Evolutionary conservation across 2,113 vertebrate genomes (phyloP), one percentile per base, ranked within the genome.

Genomic region (Epinephelus lanceolatus): DNA sequence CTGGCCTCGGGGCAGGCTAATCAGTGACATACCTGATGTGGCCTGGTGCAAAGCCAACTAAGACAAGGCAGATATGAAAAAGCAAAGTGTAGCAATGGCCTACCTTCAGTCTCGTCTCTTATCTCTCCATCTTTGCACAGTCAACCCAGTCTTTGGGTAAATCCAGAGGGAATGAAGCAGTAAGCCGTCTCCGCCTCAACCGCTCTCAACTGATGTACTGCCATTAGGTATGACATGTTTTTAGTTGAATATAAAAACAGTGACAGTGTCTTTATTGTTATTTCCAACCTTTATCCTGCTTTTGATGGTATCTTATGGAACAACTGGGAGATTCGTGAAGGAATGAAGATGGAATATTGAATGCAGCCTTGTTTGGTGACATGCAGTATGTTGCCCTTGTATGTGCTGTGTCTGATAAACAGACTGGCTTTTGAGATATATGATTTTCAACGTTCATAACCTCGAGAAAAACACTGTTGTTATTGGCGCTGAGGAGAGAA

Each of bases 11-110:
- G 80, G 62, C 15, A 27, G 25, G 68, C 53, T 45, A 77, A 78
- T 81, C 68, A 61, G 23, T 23, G 60, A 77, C 76, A 78, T 80
- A 84, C 77, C 53, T 81, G 68, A 71, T 66, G 42, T 67, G 76
- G 59, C 68, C 37, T 40, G 0, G 27, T 67, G 53, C 33, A 56
- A 81, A 91, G 61, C 40, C 75, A 72, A 42, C 37, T 40, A 30
- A 80, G 70, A 75, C 7, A 0, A 51, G 6, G 10, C 65, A 67
- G 7, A 85, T 56, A 74, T 78, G 47, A 86, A 71, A 81, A 68
- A 81, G 78, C 27, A 47, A 45, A 63, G 21, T 56, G 9, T 63
- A 63, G 19, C 5, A 10, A 37, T 51, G 66, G 67, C 30, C 59
- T 40, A 37, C 57, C 23, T 57, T 76, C 65, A 40, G n/a, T 68